These are phyloP conservation scores for Elephas maximus DNA, from an alignment of 2,113 vertebrate genomes.

Conservation along the genomic window DNA sequence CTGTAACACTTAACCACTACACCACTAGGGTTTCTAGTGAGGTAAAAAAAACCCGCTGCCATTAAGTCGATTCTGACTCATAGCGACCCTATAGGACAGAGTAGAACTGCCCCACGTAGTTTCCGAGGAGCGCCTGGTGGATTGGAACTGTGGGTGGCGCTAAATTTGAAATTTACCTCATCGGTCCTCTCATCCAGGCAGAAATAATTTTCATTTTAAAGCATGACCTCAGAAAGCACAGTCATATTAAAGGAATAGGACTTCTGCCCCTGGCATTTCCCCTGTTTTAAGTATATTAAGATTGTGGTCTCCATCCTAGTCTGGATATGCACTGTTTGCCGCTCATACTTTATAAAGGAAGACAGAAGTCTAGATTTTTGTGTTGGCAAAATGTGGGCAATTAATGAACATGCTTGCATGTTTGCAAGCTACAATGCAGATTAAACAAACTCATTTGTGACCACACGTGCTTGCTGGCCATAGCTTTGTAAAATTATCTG, in stretches of 20 bases:
- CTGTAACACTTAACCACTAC: too few relatives aligned
- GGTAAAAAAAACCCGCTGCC: too few relatives aligned
- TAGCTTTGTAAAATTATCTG: neutral
- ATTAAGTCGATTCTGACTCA: too few relatives aligned
- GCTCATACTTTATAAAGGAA: slow-evolving; percentile 12
- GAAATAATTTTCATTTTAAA: slow-evolving; percentile 25
- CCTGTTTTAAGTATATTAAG: slow-evolving; percentile 25
- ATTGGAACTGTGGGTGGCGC: too few relatives aligned
- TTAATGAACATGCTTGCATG: neutral
- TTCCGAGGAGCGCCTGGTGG: too few relatives aligned
- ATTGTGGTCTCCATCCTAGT: neutral
- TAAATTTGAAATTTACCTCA: neutral
- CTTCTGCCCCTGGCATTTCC: neutral
- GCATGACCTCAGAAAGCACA: neutral
- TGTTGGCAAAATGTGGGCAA: neutral
- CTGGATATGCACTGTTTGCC: neutral
- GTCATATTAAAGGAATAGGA: neutral
- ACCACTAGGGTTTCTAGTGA: too few relatives aligned
- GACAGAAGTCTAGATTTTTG: neutral
- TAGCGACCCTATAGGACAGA: too few relatives aligned
- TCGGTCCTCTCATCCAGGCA: neutral
- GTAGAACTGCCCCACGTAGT: too few relatives aligned
- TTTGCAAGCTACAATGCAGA: slow-evolving; percentile 2
- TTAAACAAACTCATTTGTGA: slow-evolving; percentile 16
- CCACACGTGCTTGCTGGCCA: neutral